Base-by-base conservation (phyloP, 2,888 invertebrate species). In the Campopleginae sp. region DNA sequence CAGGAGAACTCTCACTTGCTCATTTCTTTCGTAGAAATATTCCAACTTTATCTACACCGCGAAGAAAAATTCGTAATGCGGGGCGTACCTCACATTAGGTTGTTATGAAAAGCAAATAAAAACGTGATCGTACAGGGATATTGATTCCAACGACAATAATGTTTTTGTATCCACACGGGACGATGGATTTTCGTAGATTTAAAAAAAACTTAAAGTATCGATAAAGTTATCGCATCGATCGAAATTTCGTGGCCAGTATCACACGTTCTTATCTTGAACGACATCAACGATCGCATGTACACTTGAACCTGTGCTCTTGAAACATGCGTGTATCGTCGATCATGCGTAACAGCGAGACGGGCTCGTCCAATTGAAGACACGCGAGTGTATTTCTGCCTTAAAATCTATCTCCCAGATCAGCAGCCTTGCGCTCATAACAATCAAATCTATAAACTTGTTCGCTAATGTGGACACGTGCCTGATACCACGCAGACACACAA, bases 271-370 rank as follows among this genome's bases (percentile, higher is more conserved):
- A 54, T 54, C 72, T 44, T 23, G 4, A 1, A 17, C 14, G n/a
- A 58, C 33, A 23, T 17, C 42, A 58, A 72, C 54, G 58, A 72
- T 58, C 77, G 65, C 65, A 48, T 42, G 71, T 58, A 42, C 63
- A 48, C 75, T 75, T 54, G 54, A 74, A 75, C 58, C 79, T 42
- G 31, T 54, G 58, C 38, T 75, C 54, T 80, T 66, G 54, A 80
- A 80, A 72, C 46, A n/a, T n/a, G n/a, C 14, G 54, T 19, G 27
- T 72, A n/a, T 23, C n/a, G 10, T 38, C 51, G 19, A 31, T 38
- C n/a, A 38, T 71, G 14, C 51, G 33, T 54, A 27, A 42, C 42
- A 42, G 19, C 23, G 19, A n/a, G 3, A 66, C 19, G 23, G 10
- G 19, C 42, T 5, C 23, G n/a, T 66, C 42, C 14, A 66, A 42